These are phyloP conservation scores for Littorina saxatilis DNA, from an alignment of 1,140 invertebrate genomes.

Conservation along the genomic window DNA sequence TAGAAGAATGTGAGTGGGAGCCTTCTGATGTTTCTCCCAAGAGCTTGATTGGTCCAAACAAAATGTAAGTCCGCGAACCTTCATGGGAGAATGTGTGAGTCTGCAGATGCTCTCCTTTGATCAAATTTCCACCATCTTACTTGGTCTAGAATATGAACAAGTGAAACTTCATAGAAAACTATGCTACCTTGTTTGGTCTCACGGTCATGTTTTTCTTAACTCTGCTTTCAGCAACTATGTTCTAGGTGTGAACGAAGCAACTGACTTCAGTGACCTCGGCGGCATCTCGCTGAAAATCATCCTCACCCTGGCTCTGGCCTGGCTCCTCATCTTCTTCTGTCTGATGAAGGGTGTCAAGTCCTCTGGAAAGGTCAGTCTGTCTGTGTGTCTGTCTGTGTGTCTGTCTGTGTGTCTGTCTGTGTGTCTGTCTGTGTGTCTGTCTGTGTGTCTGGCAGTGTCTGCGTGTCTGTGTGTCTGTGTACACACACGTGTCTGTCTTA, in stretches of 20 bases:
- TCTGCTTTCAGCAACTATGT: neutral
- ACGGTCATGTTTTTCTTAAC: neutral
- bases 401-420: neutral
- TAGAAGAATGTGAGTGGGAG: no score
- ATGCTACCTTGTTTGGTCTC: no score
- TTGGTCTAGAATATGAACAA: no score
- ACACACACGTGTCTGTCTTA: neutral
- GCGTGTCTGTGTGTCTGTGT: neutral
- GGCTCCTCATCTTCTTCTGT: conserved; percentile 72
- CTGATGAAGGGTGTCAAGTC: conserved; percentile 71
- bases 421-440: conserved; percentile 4
- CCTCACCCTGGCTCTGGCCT: conserved; percentile 66
- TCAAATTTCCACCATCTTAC: no score
- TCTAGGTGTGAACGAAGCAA: neutral
- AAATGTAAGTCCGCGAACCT: no score
- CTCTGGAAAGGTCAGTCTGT: conserved; percentile 69
- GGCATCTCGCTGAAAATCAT: conserved; percentile 63
- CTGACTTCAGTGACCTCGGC: conserved; percentile 48
- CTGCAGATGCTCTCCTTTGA: no score
- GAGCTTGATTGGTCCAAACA: no score
- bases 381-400: no score
- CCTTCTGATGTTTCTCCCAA: no score
- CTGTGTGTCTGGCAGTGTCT: neutral
- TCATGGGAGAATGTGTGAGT: no score
- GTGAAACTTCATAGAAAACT: no score